Evolutionary conservation across 2,888 invertebrate genomes (phyloP), one percentile per base, ranked within the genome.

Genomic region (Pristionchus japonicus): DNA sequence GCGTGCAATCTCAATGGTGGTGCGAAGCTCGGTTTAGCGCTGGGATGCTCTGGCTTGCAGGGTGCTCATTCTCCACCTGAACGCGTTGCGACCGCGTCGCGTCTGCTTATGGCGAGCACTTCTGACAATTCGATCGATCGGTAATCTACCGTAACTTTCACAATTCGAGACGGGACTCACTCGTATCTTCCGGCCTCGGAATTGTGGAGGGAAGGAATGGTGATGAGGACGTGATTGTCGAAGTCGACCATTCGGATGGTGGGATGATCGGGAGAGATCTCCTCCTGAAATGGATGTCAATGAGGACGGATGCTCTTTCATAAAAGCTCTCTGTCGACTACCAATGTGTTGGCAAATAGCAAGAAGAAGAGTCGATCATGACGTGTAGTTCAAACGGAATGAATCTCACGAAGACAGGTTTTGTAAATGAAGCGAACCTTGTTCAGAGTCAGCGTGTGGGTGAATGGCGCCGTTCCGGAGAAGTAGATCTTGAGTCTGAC

Each of bases 401-500:
- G n/a, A n/a, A n/a, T n/a, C n/a, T n/a, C n/a, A n/a, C n/a, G n/a
- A n/a, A n/a, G n/a, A n/a, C n/a, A n/a, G n/a, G n/a, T n/a, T n/a
- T n/a, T n/a, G n/a, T n/a, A n/a, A n/a, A n/a, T n/a, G n/a, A n/a
- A 43, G 11, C 43, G 43, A 43, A 74, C 96, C 74, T 98, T 98
- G 94, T 98, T 97, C 94, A 97, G 97, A 89, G 96, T 96, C 88
- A 99, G 96, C 2, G 96, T 96, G 88, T 99, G 97, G 90, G 97
- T 97, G 95, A 98, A 97, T 11, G 99, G 98, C 95, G 98, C 98
- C 95, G 98, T 98, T 47, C 99, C 99, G 87, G 97, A 96, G 96
- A 98, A 98, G 94, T 97, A 97, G 91, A 99, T 97, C 96, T 99
- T 99, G 94, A 99, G 97, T 95, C 99, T 99, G 15, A 97, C 97